Evolutionary conservation across 2,797 vertebrate species (phyloP).

Genomic region (Glossophaga mutica): DNA sequence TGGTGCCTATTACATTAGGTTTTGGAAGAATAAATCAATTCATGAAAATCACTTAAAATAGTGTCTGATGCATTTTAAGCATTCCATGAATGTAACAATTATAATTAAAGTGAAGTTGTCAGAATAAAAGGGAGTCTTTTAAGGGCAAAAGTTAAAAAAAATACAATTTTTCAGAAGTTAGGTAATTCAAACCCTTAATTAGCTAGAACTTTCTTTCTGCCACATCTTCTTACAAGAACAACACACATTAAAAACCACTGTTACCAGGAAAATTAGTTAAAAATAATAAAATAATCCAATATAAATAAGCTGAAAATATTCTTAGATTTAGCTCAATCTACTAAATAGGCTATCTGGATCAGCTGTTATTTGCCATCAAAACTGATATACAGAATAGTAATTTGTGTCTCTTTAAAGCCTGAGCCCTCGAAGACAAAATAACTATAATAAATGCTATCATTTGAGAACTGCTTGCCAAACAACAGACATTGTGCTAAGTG

Average conservation of each 20-base stretch:
- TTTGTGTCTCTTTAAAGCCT: neutral
- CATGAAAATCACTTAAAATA: neutral
- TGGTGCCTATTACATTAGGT: neutral
- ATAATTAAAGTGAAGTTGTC: neutral
- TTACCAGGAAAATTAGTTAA: too few relatives aligned
- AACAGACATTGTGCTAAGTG: neutral
- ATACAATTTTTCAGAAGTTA: slow-evolving; percentile 25
- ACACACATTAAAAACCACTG: too few relatives aligned
- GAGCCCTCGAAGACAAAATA: neutral
- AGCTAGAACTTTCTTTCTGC: slow-evolving; percentile 19
- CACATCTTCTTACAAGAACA: neutral
- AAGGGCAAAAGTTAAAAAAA: slow-evolving; percentile 9
- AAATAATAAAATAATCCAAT: too few relatives aligned
- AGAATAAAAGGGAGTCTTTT: neutral
- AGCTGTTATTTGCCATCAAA: neutral
- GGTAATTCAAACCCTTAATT: slow-evolving; percentile 20
- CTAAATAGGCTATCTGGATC: neutral
- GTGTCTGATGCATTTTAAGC: neutral
- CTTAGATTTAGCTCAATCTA: neutral
- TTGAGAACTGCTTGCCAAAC: neutral
- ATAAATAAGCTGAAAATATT: neutral
- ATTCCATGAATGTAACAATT: neutral
- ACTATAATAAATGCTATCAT: neutral
- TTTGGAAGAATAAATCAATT: slow-evolving; percentile 14
- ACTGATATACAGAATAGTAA: neutral